phyloP scores from a whole-genome alignment of 2,113 vertebrate species.

The Connochaetes taurinus region DNA sequence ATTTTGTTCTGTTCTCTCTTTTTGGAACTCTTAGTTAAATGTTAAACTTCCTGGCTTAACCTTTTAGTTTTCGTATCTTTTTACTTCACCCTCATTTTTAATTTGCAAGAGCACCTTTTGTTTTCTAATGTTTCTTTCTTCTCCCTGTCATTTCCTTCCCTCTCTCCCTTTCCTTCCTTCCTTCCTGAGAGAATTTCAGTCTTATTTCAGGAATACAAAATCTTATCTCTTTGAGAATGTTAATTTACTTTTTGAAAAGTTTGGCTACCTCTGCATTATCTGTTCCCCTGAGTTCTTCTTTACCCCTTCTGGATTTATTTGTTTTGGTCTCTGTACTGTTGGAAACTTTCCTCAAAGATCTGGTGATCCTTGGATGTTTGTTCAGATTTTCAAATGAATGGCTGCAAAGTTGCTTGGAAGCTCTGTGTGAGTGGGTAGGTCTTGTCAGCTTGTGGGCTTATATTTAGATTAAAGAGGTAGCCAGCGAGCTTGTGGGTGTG shows the following conservation, averaged over 20 bases:
- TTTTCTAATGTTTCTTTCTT: not conserved
- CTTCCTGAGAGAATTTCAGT: not conserved
- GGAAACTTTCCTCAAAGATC: slow-evolving; percentile 15
- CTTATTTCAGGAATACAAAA: not conserved
- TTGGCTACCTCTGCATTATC: not conserved
- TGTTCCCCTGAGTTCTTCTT: not conserved
- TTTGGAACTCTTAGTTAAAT: not conserved
- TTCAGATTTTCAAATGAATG: not conserved
- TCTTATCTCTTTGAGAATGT: not conserved
- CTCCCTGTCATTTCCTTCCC: not conserved
- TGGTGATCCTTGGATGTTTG: not conserved
- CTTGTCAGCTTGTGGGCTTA: not conserved
- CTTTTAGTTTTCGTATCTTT: not conserved
- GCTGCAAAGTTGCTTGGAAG: not conserved
- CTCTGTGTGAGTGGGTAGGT: not conserved
- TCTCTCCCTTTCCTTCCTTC: not conserved
- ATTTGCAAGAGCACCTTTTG: not conserved
- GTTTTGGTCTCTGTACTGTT: not conserved
- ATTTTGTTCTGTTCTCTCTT: not conserved
- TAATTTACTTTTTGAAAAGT: slow-evolving; percentile 9
- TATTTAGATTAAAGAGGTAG: slow-evolving; percentile 1
- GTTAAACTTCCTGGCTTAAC: not conserved
- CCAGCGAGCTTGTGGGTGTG: not conserved
- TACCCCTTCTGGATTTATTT: not conserved
- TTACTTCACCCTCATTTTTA: not conserved